A percentile compares a stretch with the other conserved stretches of the same genome.
Conservation (phyloP, 35 echinoderm and acorn worm genomes). For the Acanthaster planci region DNA sequence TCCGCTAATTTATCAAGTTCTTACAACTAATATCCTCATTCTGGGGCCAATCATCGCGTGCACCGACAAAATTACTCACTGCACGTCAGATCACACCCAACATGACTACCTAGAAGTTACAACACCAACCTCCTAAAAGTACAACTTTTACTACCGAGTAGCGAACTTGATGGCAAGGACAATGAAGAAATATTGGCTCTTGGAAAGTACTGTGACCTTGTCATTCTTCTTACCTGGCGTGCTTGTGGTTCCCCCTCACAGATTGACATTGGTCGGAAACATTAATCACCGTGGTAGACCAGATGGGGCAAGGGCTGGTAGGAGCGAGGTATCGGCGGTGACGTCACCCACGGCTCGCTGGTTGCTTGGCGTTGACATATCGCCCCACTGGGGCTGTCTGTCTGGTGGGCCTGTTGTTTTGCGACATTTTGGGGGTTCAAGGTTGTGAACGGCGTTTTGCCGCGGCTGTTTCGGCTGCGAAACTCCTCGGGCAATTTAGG, state of each 20-base stretch:
- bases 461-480: neutral
- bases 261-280: neutral
- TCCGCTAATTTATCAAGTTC: too few species aligned
- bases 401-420: neutral
- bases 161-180: neutral
- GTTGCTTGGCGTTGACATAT: neutral
- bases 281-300: slow-evolving; percentile 3
- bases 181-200: neutral
- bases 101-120: too few species aligned
- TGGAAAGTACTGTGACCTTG: slow-evolving; percentile 4
- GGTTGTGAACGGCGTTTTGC: neutral
- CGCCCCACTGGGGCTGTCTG: neutral
- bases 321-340: neutral
- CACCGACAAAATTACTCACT: too few species aligned
- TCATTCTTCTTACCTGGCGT: slow-evolving; percentile 8
- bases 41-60: too few species aligned
- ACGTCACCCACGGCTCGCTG: neutral
- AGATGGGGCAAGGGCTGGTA: neutral
- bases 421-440: neutral
- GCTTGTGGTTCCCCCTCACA: neutral
- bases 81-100: too few species aligned
- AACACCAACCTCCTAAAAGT: neutral
- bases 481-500: neutral
- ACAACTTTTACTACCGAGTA: neutral
- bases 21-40: too few species aligned